Evolutionary conservation across 1,140 invertebrate genomes (phyloP), one percentile per base, ranked within the genome.

Genomic region (Steinernema feltiae): DNA sequence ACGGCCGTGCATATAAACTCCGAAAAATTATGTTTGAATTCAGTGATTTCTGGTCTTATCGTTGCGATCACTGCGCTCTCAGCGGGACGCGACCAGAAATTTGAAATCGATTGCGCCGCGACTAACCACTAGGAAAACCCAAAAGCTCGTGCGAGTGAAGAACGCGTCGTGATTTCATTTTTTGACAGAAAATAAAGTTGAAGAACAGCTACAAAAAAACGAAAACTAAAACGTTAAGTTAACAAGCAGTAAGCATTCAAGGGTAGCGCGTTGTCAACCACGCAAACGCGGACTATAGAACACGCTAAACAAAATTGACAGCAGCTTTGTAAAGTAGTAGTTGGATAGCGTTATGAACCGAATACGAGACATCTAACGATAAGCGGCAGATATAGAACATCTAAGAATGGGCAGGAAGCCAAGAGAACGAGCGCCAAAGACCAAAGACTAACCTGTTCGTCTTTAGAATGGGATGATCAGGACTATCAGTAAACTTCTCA

Each of bases 61-160:
- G 53, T 7, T 63, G 53, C 53, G 53, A 63, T 63, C 53, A 63
- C 53, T 63, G 53, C 53, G 53, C 53, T 63, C 53, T 63, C 53
- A 63, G 53, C 53, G 53, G 53, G 53, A 63, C 53, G 53, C 53
- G 53, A 63, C 53, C 53, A 63, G 53, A 63, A 63, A 63, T 63
- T 63, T 63, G 53, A 63, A 63, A 63, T 63, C 53, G 53, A 63
- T 63, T 63, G 53, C 53, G 53, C 53, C 53, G 24, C 53, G 53
- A 63, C 53, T 27, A 63, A 63, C 53, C 12, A 63, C 12, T 63
- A 27, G 53, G 53, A 63, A 63, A 17, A 3, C 53, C 53, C 53
- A 27, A 63, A 63, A 63, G 53, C 53, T 63, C 53, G 53, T 63
- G 53, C 53, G 24, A 21, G 7, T 15, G 24, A n/a, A n/a, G n/a